Base-by-base conservation (phyloP, 1,140 invertebrate genomes). In the Trigoniulus corallinus region DNA sequence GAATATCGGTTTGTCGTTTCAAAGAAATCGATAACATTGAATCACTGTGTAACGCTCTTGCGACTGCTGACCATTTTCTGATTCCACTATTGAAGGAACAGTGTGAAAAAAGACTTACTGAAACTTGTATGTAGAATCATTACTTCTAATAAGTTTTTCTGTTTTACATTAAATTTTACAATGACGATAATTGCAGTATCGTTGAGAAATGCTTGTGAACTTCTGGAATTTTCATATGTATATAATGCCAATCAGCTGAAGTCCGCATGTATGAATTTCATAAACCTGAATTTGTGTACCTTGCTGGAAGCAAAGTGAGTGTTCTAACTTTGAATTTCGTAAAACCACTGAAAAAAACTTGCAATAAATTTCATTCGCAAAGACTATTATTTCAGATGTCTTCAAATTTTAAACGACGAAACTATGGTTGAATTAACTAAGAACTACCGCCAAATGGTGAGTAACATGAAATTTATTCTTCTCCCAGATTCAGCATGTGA, bases 41-140 rank as follows among this genome's bases (percentile, higher is more conserved):
- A 48, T 62, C 72, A 53, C 63, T 82, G 25, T 77, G 74, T 61
- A 79, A 77, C 60, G 68, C 82, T 47, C 62, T 84, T 3, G 74
- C 81, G 18, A 69, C 78, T 15, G 74, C 79, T 37, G 81, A 84
- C 58, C 79, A 83, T 58, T 67, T 82, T 3, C 72, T 84, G 49
- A 72, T 81, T 1, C 60, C 60, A 1, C 60, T 77, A 45, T 65
- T 85, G 3, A 74, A 78, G 58, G 74, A 80, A 65, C 62, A 68
- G 34, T 81, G 79, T 64, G 80, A 84, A 66, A 64, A 73, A 2
- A 66, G 72, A 2, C 62, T 84, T 25, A 69, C 70, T 7, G 29
- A 34, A 34, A 0, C 68, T 70, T 50, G 55, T 76, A 1, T 61
- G 64, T 68, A 53, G 62, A 61, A 60, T 41, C n/a, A 1, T 18